Base-by-base conservation (phyloP, 2,888 invertebrate species). In the Lasioglossum marginatum region DNA sequence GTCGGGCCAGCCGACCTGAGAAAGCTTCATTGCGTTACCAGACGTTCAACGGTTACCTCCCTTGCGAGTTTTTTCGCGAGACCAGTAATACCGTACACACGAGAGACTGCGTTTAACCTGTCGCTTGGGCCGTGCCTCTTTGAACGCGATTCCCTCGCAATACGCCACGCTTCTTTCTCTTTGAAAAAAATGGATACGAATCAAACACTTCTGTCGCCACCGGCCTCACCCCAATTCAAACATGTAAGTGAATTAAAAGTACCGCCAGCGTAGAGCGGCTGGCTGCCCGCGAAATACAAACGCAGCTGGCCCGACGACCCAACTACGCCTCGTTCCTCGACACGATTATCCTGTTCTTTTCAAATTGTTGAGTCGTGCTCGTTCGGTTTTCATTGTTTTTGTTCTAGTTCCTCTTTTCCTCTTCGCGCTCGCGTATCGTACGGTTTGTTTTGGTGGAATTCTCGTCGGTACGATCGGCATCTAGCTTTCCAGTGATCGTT, bases 141-240 rank as follows among this genome's bases (percentile, higher is more conserved):
- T 71, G 12, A 77, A 48, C 19, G 63, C 63, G 63, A 31, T 34
- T 63, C 19, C 52, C 12, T 27, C 10, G 66, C 43, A 34, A 60
- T 70, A 70, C 40, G 74, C 52, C n/a, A 72, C 48, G 48, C 34
- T 72, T 52, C n/a, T 77, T 43, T 43, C 43, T n/a, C 27, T 68
- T 63, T 8, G 71, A 80, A 80, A 87, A 76, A 14, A 37, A 94
- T 94, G 93, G 93, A 94, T 68, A 78, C 90, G 6, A 86, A 88
- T 81, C 87, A 91, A 48, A 92, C 90, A 34, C 94, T 90, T 73
- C 91, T 95, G 76, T 95, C 95, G 79, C 95, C 95, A 45, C 95
- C 95, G 57, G 95, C 95, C 66, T 95, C 95, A 87, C 95, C 95
- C 68, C 94, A 93, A 82, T 89, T 94, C 52, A 94, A 92, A 87